Conservation (phyloP, 2,113 vertebrate species). For the Ailurus styani region DNA sequence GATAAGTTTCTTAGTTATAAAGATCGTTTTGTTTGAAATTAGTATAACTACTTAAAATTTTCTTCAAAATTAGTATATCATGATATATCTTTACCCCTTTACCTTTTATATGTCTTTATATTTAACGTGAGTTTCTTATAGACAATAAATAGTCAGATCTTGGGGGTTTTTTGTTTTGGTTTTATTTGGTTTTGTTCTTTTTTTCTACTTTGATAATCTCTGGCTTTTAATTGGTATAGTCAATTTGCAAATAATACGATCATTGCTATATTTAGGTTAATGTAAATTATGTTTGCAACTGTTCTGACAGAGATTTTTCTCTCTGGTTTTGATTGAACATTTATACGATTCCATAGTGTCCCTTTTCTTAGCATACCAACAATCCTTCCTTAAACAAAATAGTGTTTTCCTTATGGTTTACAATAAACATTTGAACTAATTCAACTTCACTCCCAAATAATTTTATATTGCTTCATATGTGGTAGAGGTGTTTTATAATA, state of each 20-base stretch:
- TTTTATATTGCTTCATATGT: neutral
- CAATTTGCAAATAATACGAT: neutral
- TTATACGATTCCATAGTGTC: neutral
- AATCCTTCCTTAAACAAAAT: neutral
- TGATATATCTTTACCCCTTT: neutral
- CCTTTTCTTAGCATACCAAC: neutral
- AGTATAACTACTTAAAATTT: neutral
- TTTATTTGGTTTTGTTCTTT: neutral
- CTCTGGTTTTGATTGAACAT: neutral
- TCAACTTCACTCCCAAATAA: neutral
- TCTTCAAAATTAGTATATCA: neutral
- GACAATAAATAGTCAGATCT: neutral
- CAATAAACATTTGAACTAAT: neutral
- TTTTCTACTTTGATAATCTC: neutral
- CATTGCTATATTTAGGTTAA: neutral
- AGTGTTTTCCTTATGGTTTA: neutral
- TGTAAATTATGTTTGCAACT: neutral
- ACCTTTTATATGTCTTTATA: neutral
- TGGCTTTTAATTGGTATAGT: neutral
- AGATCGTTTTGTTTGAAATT: neutral
- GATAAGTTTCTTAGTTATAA: neutral
- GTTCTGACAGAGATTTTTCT: neutral
- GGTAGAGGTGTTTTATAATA: neutral
- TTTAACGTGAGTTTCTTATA: neutral
- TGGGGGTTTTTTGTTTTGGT: no score